phyloP scores from a whole-genome alignment of 2,113 vertebrate genomes.

The Scytalopus superciliaris region DNA sequence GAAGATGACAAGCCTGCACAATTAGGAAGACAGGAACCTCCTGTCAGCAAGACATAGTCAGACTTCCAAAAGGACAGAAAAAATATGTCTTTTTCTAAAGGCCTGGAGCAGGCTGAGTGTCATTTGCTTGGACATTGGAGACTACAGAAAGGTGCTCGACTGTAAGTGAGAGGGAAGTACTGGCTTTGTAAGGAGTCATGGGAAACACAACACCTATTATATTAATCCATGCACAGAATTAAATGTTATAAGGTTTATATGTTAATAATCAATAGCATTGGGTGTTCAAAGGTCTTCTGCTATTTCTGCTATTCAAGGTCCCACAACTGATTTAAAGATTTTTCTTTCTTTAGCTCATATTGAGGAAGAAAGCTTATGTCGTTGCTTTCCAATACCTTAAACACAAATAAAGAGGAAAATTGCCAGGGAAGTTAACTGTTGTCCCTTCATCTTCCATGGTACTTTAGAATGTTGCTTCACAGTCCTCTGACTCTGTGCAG shows the following conservation, averaged over 20 bases:
- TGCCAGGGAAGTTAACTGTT: not conserved
- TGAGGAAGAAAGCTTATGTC: not conserved
- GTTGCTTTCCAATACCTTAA: not conserved
- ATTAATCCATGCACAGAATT: not conserved
- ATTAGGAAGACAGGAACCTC: rapidly evolving
- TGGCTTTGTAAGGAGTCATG: not conserved
- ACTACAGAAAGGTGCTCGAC: not conserved
- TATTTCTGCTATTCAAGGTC: not conserved
- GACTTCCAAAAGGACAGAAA: not conserved
- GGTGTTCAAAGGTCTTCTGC: not conserved
- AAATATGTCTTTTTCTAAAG: not conserved
- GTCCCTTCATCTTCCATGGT: not conserved
- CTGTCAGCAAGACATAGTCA: no score
- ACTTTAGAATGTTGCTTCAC: not conserved
- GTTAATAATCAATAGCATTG: not conserved
- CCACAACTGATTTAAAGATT: not conserved
- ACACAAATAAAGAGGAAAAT: not conserved
- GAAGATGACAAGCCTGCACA: not conserved
- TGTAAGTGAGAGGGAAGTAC: not conserved
- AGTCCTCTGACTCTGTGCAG: not conserved
- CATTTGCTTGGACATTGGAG: not conserved
- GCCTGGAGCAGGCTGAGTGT: rapidly evolving
- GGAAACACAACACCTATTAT: not conserved
- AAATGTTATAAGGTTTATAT: not conserved
- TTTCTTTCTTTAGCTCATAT: not conserved